A percentile compares a stretch with the other conserved stretches of the same genome.
phyloP scores from a whole-genome alignment of 1,140 invertebrate species.

The Brachionus rubens region DNA sequence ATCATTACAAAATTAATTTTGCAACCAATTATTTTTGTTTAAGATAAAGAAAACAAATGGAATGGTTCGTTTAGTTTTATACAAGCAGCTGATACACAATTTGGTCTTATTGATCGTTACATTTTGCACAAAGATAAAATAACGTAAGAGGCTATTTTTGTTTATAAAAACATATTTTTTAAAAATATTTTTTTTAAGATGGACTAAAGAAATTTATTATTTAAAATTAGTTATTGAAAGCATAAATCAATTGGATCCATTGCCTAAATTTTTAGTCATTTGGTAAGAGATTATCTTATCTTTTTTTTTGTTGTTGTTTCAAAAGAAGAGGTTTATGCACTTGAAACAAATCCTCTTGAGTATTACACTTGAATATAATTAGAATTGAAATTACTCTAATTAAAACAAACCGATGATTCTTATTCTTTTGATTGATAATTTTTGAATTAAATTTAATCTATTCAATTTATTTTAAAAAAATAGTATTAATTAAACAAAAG shows the following conservation, averaged over 20 bases:
- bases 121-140: slow-evolving; percentile 52
- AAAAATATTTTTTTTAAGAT: slow-evolving; percentile 49
- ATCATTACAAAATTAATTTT: slow-evolving; percentile 6
- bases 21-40: not conserved
- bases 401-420: too few relatives aligned
- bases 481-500: too few relatives aligned
- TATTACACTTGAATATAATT: too few relatives aligned
- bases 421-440: too few relatives aligned
- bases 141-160: slow-evolving; percentile 26
- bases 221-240: slow-evolving; percentile 56
- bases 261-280: slow-evolving; percentile 64
- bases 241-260: slow-evolving; percentile 62
- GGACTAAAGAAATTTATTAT: slow-evolving; percentile 63
- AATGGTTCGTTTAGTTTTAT: slow-evolving; percentile 61
- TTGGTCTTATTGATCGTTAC: slow-evolving; percentile 62
- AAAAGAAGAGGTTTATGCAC: too few relatives aligned
- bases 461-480: too few relatives aligned
- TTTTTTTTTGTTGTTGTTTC: slow-evolving; percentile 23
- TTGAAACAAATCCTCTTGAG: too few relatives aligned
- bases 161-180: not conserved
- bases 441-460: too few relatives aligned
- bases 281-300: slow-evolving; percentile 52
- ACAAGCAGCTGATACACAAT: slow-evolving; percentile 64
- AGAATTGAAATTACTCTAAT: too few relatives aligned
- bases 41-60: slow-evolving; percentile 52